These are phyloP conservation scores for Diachrysia chrysitis DNA, from an alignment of 2,888 invertebrate genomes.

Conservation along the genomic window DNA sequence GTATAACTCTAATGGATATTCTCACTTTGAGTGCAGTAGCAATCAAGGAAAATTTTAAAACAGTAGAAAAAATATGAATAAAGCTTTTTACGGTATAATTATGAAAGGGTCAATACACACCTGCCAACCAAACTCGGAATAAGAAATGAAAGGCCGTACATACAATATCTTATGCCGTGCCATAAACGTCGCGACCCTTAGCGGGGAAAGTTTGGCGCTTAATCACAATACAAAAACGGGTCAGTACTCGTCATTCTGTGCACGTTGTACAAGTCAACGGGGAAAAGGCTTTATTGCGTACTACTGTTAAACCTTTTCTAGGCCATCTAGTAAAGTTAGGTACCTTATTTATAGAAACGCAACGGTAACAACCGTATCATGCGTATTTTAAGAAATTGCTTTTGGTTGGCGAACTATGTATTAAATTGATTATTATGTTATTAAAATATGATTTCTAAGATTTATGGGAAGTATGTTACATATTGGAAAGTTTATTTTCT, in stretches of 20 bases:
- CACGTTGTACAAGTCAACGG: constrained; percentile 5
- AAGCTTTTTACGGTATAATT: not conserved
- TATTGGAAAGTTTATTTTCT: too few relatives aligned
- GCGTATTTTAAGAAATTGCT: too few relatives aligned
- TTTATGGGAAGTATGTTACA: too few relatives aligned
- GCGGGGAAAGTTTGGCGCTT: not conserved
- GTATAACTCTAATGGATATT: not conserved
- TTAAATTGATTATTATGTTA: too few relatives aligned
- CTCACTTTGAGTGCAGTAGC: not conserved
- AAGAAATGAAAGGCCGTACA: not conserved
- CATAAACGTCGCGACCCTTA: constrained; percentile 1
- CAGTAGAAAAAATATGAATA: not conserved
- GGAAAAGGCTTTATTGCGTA: not conserved
- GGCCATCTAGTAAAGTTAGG: not conserved
- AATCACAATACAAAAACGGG: not conserved
- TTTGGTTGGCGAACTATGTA: too few relatives aligned
- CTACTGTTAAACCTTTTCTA: not conserved
- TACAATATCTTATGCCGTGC: not conserved
- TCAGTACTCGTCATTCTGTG: not conserved
- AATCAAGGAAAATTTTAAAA: not conserved
- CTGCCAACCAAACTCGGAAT: not conserved
- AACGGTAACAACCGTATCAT: too few relatives aligned
- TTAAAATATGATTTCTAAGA: too few relatives aligned
- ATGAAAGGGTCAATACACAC: not conserved
- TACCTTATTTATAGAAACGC: not conserved